These are phyloP conservation scores for Melanogrammus aeglefinus DNA, from an alignment of 2,797 vertebrate species.

Conservation along the genomic window DNA sequence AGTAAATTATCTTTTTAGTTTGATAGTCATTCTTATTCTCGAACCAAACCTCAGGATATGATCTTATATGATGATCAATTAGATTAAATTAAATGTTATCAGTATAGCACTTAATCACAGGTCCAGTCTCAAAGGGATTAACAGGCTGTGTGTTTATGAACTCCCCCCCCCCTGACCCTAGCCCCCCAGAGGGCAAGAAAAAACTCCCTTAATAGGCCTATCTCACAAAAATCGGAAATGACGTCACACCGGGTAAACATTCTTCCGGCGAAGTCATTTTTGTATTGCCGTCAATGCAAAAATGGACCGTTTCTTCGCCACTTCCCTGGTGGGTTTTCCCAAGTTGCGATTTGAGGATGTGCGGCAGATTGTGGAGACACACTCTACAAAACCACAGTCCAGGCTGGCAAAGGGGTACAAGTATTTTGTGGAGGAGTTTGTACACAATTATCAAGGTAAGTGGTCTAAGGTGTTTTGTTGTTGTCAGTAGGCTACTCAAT, in stretches of 20 bases:
- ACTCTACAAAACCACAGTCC: neutral
- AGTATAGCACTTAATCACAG: too few relatives aligned
- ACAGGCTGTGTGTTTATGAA: too few relatives aligned
- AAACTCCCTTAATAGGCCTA: neutral
- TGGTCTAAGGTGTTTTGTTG: too few relatives aligned
- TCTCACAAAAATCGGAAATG: neutral
- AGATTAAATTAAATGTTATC: too few relatives aligned
- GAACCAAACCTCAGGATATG: neutral
- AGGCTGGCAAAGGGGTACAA: neutral
- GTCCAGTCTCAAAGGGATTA: too few relatives aligned
- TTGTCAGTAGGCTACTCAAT: too few relatives aligned
- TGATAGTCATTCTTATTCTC: neutral
- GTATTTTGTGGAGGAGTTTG: too few relatives aligned
- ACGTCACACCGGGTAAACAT: neutral
- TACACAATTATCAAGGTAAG: too few relatives aligned
- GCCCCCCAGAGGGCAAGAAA: too few relatives aligned
- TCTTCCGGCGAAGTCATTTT: neutral
- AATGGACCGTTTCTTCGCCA: neutral
- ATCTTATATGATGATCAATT: neutral
- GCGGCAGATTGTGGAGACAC: neutral
- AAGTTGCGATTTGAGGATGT: neutral
- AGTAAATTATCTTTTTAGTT: neutral
- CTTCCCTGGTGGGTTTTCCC: neutral
- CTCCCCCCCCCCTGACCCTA: too few relatives aligned
- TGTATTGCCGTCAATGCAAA: neutral